Evolutionary conservation across 1,140 invertebrate species (phyloP).

Genomic region (Cylas formicarius): DNA sequence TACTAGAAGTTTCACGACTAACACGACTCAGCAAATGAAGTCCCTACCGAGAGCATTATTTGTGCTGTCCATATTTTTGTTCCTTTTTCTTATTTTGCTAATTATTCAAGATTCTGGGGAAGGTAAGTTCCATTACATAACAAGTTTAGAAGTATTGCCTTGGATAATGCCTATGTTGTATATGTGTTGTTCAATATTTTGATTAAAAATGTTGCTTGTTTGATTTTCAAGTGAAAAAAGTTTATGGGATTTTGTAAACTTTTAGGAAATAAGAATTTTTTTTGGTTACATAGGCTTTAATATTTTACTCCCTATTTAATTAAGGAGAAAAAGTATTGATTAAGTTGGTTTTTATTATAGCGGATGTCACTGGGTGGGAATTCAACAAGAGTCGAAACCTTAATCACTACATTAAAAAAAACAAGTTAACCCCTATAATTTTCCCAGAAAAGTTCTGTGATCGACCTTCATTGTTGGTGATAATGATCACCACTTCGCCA

Average conservation of each 20-base stretch:
- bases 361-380: conserved; percentile 58
- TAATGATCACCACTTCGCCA: conserved; percentile 67
- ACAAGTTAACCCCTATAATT: conserved; percentile 60
- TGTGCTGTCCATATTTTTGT: background rate
- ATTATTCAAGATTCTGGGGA: conserved; percentile 7
- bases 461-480: conserved; percentile 53
- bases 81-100: conserved; percentile 9
- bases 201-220: background rate
- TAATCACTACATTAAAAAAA: conserved; percentile 59
- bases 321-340: background rate
- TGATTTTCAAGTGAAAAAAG: too few species aligned
- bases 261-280: background rate
- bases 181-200: background rate
- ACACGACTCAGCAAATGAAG: too few species aligned
- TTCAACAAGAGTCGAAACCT: conserved; percentile 64
- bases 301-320: background rate
- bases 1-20: too few species aligned
- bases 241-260: conserved; percentile 3
- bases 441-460: conserved; percentile 54
- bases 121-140: conserved; percentile 5
- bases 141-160: background rate
- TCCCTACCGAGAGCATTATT: conserved; percentile 7
- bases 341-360: conserved; percentile 16
- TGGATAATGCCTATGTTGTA: background rate
- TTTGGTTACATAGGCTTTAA: conserved; percentile 2